phyloP scores from a whole-genome alignment of 2,888 invertebrate genomes.

The Xylota sylvarum region DNA sequence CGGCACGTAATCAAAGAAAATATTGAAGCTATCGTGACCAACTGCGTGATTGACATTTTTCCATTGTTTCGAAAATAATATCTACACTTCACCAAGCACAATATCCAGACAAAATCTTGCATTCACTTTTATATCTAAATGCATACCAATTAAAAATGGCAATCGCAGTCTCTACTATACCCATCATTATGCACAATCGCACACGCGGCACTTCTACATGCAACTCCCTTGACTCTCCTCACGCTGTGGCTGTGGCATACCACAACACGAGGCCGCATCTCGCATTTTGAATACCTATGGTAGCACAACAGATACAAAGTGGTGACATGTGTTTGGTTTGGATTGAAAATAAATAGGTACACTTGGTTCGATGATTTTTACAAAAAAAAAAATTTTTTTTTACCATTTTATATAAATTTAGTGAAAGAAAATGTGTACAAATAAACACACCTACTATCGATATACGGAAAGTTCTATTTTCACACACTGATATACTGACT shows the following conservation, averaged over 20 bases:
- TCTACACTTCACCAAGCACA: not conserved
- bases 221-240: not conserved
- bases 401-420: not conserved
- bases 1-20: not conserved
- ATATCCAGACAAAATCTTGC: not conserved
- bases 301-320: conserved; percentile 7
- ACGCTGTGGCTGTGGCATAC: not conserved
- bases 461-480: conserved; percentile 8
- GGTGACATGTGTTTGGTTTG: conserved; percentile 4
- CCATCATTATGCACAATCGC: conserved; percentile 19
- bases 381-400: not conserved
- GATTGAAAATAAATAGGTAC: conserved; percentile 6
- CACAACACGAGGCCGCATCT: not conserved
- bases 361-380: not conserved
- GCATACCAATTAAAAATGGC: not conserved
- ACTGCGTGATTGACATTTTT: not conserved
- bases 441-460: conserved; percentile 13
- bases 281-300: not conserved
- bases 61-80: not conserved
- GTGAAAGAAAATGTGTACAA: not conserved
- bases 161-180: not conserved
- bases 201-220: conserved; percentile 26
- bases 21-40: not conserved
- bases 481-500: conserved; percentile 5
- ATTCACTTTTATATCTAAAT: not conserved